Percentiles rank a stretch among this genome's conserved stretches.
Evolutionary conservation across 2,888 invertebrate species (phyloP).

Genomic region (Branchellion lobata): DNA sequence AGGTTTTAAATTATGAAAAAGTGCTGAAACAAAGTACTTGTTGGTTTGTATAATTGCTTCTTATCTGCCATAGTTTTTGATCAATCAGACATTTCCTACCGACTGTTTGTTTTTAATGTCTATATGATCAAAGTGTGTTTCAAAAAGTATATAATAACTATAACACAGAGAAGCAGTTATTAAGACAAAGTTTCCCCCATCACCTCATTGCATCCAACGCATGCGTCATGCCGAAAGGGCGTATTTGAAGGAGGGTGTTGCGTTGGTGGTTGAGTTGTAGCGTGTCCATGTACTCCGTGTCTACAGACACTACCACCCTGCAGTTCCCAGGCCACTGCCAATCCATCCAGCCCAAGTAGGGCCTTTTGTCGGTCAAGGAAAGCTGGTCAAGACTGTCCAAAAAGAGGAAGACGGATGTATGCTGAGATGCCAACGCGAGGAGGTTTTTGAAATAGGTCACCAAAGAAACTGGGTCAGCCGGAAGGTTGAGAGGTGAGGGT

Average conservation of each 20-base stretch:
- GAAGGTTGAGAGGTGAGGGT: slow-evolving; percentile 74
- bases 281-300: slow-evolving; percentile 64
- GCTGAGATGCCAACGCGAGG: slow-evolving; percentile 66
- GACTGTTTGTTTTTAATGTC: too few relatives aligned
- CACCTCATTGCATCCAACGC: slow-evolving; percentile 64
- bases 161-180: too few relatives aligned
- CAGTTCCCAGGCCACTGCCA: slow-evolving; percentile 83
- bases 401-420: slow-evolving; percentile 80
- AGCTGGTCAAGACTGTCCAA: slow-evolving; percentile 95
- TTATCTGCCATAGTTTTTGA: too few relatives aligned
- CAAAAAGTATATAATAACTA: too few relatives aligned
- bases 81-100: too few relatives aligned
- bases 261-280: slow-evolving; percentile 39
- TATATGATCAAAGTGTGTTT: too few relatives aligned
- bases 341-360: slow-evolving; percentile 93
- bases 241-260: slow-evolving; percentile 43
- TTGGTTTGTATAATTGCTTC: too few relatives aligned
- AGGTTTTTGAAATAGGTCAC: slow-evolving; percentile 94
- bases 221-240: slow-evolving; percentile 76
- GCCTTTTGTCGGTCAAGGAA: slow-evolving; percentile 88
- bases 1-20: too few relatives aligned
- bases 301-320: slow-evolving; percentile 74
- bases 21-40: too few relatives aligned
- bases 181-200: too few relatives aligned
- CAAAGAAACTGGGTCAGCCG: slow-evolving; percentile 90